Percentiles rank a stretch among this genome's conserved stretches.
Conservation (phyloP, 1,140 invertebrate genomes). For the Nephila pilipes region DNA sequence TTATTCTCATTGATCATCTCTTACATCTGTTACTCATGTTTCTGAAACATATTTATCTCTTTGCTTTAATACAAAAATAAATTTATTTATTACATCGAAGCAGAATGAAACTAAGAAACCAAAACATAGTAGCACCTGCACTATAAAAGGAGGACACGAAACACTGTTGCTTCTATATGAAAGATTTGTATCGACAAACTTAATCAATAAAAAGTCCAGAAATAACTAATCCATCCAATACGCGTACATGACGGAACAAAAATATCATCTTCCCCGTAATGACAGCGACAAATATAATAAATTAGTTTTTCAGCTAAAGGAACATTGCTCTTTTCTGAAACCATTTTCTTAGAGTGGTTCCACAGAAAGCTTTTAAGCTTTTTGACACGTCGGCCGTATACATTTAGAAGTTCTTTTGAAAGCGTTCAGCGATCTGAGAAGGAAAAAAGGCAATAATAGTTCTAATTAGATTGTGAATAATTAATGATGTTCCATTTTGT, state of each 20-base stretch:
- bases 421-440: neutral
- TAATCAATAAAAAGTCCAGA: neutral
- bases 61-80: too few relatives aligned
- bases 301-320: neutral
- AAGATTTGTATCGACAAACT: neutral
- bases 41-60: too few relatives aligned
- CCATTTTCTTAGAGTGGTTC: neutral
- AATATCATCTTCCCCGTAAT: neutral
- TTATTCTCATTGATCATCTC: too few relatives aligned
- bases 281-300: slow-evolving; percentile 12
- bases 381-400: neutral
- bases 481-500: neutral
- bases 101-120: too few relatives aligned
- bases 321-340: neutral
- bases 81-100: too few relatives aligned
- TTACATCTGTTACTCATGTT: too few relatives aligned
- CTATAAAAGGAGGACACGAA: neutral
- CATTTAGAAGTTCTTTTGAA: neutral
- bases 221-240: slow-evolving; percentile 13
- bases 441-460: neutral
- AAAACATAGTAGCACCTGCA: too few relatives aligned
- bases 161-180: neutral
- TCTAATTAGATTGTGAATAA: slow-evolving; percentile 10
- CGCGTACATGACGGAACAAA: slow-evolving; percentile 21
- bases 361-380: neutral